A percentile compares a stretch with the other conserved stretches of the same genome.
These are phyloP conservation scores for Phocoena phocoena DNA, from an alignment of 2,113 vertebrate genomes.

Conservation along the genomic window DNA sequence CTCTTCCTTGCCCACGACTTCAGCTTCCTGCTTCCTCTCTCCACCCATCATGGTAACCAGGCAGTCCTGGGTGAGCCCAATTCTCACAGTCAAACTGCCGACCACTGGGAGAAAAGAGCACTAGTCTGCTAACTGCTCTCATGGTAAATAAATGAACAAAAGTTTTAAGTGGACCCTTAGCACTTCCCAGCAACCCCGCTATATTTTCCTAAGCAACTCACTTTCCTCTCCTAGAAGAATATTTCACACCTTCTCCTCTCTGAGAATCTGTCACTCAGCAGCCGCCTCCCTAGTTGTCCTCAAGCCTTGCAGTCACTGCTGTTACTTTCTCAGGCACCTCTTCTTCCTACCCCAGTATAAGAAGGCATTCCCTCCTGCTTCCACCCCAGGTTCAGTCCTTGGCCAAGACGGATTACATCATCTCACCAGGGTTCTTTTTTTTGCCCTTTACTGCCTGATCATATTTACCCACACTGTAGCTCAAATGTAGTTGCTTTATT, in stretches of 20 bases:
- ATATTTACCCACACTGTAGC: not conserved
- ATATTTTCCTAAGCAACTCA: not conserved
- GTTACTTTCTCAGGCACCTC: not conserved
- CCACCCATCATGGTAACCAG: not conserved
- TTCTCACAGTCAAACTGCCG: no score
- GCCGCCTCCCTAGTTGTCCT: not conserved
- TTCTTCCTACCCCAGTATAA: not conserved
- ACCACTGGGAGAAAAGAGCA: not conserved
- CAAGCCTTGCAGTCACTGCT: not conserved
- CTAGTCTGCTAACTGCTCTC: no score
- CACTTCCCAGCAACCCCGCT: not conserved
- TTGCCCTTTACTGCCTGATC: not conserved
- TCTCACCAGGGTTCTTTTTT: not conserved
- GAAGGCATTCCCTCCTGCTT: not conserved
- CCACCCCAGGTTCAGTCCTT: not conserved
- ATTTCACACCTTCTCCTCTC: not conserved
- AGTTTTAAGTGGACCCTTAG: not conserved
- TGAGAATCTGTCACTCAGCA: not conserved
- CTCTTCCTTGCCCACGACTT: not conserved
- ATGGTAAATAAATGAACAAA: not conserved
- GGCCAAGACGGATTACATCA: not conserved
- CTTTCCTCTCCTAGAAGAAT: not conserved
- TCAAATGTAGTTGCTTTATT: not conserved
- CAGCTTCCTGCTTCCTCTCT: not conserved
- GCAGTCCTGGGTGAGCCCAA: not conserved